A percentile compares a stretch with the other conserved stretches of the same genome.
Conservation (phyloP, 2,113 vertebrate genomes). For the Cisticola juncidis region DNA sequence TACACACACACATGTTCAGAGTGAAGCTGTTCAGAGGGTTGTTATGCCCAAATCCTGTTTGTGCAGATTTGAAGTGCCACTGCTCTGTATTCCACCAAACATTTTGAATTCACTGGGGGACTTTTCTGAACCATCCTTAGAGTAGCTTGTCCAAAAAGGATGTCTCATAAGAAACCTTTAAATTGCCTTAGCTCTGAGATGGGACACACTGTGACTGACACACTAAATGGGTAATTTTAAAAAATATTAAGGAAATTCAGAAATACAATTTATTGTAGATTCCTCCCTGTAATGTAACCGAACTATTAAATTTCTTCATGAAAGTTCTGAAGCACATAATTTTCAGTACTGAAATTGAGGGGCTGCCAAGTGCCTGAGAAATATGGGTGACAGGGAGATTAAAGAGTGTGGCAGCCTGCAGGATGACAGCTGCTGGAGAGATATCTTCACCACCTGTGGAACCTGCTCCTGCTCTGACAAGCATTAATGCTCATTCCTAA, state of each 20-base stretch:
- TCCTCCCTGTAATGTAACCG: neutral
- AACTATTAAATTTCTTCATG: constrained; percentile 10
- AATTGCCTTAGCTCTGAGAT: neutral
- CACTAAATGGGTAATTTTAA: neutral
- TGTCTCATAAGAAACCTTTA: neutral
- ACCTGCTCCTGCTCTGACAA: neutral
- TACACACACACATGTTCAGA: fast-evolving
- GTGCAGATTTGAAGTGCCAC: neutral
- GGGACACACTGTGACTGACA: neutral
- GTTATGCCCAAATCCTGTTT: neutral
- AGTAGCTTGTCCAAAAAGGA: neutral
- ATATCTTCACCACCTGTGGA: constrained; percentile 37
- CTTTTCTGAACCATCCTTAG: neutral
- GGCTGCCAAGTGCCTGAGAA: neutral
- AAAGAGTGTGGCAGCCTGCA: neutral
- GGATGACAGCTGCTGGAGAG: constrained; percentile 17
- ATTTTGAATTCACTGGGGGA: neutral
- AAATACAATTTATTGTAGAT: neutral
- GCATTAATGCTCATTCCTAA: neutral
- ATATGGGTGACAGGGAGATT: neutral
- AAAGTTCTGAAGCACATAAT: constrained; percentile 27
- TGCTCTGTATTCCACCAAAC: neutral
- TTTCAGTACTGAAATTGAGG: neutral
- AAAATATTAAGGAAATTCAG: neutral
- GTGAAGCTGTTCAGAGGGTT: neutral